A percentile compares a stretch with the other conserved stretches of the same genome.
Evolutionary conservation across 2,113 vertebrate genomes (phyloP).

Genomic region (Eretmochelys imbricata): DNA sequence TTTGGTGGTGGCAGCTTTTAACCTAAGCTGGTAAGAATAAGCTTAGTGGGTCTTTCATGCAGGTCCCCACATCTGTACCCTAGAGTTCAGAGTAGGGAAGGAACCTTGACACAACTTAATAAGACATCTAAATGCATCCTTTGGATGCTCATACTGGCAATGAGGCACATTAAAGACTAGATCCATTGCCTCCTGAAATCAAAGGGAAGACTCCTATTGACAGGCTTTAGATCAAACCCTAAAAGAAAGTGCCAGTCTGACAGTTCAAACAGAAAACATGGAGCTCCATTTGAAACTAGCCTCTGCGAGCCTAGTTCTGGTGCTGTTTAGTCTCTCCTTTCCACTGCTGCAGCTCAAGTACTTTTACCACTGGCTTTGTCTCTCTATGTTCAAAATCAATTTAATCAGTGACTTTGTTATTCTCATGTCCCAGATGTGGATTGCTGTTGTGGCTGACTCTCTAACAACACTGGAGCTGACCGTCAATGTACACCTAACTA

Average conservation of each 20-base stretch:
- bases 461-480: neutral
- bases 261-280: neutral
- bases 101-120: neutral
- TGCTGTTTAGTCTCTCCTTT: too few relatives aligned
- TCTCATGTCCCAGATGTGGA: neutral
- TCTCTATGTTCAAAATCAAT: neutral
- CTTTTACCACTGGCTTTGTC: fast-evolving
- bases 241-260: neutral
- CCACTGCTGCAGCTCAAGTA: too few relatives aligned
- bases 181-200: neutral
- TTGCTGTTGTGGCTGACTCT: neutral
- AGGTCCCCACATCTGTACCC: too few relatives aligned
- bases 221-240: neutral
- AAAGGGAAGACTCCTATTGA: neutral
- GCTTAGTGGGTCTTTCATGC: too few relatives aligned
- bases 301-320: neutral
- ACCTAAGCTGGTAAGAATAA: too few relatives aligned
- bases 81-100: too few relatives aligned
- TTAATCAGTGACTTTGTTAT: fast-evolving
- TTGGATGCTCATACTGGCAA: neutral
- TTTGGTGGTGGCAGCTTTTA: too few relatives aligned
- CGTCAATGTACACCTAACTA: neutral
- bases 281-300: neutral
- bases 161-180: neutral
- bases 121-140: neutral